phyloP scores from a whole-genome alignment of 30 jellyfish, hydroid and myxozoan genomes.

The Aurelia aurita complex sp. Pacific region DNA sequence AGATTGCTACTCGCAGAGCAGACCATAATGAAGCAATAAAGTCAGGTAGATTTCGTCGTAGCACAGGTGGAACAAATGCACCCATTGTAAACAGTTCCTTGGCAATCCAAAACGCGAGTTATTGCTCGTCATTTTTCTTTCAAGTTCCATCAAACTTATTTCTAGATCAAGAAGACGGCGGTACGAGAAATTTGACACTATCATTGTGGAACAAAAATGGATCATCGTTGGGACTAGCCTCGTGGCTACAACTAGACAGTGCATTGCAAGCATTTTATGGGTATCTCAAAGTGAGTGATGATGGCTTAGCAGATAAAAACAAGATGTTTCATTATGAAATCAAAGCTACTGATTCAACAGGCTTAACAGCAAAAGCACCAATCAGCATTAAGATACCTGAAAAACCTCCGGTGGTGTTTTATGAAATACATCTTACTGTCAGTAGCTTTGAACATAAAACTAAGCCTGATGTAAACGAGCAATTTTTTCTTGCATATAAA shows the following conservation, averaged over 20 bases:
- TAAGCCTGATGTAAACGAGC: slow-evolving; percentile 80
- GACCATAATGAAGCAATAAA: background rate
- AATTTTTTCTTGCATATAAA: slow-evolving; percentile 49
- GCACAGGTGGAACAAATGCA: slow-evolving; percentile 1
- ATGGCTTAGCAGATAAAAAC: slow-evolving; percentile 25
- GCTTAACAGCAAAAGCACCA: slow-evolving; percentile 28
- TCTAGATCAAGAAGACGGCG: slow-evolving; percentile 71
- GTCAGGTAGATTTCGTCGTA: slow-evolving; percentile 24
- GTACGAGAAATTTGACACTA: slow-evolving; percentile 52
- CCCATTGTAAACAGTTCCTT: slow-evolving; percentile 27
- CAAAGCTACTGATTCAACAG: slow-evolving; percentile 78
- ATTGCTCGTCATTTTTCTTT: slow-evolving; percentile 47
- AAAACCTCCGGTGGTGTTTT: slow-evolving; percentile 59
- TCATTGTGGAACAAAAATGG: slow-evolving; percentile 35
- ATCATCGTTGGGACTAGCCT: slow-evolving; percentile 6
- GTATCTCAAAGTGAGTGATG: slow-evolving; percentile 70
- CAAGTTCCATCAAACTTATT: slow-evolving; percentile 46
- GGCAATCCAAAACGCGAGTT: slow-evolving; percentile 38
- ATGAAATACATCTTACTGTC: slow-evolving; percentile 60
- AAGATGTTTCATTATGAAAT: slow-evolving; percentile 23
- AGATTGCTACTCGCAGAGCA: background rate
- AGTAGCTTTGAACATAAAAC: slow-evolving; percentile 45
- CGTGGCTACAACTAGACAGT: slow-evolving; percentile 86
- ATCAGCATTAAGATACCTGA: slow-evolving; percentile 61
- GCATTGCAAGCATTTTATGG: slow-evolving; percentile 77